Base-by-base conservation (phyloP, 2,797 vertebrate species). In the Helicolenus hilgendorfi region DNA sequence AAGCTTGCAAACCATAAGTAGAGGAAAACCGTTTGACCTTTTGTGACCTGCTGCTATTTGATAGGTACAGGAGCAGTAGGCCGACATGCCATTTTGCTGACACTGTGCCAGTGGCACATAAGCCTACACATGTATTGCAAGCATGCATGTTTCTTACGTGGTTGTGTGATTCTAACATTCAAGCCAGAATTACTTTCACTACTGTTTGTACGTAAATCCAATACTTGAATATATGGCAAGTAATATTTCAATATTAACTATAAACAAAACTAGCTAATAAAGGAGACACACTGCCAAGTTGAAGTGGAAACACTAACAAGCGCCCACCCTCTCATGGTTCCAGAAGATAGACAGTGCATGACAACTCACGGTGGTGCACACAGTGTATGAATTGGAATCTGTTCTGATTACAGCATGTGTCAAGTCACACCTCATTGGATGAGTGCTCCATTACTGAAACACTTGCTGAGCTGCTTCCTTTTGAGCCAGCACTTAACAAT, bases 381-480 rank as follows among this genome's bases (percentile, higher is more conserved):
- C 15, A 64, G 49, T 58, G 64, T 76, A 79, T 73, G 59, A 77
- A 88, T 93, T 80, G 89, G 76, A 91, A 94, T 87, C 31, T 87
- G 79, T 71, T 79, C 27, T 72, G 35, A 77, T 79, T 58, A 87
- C 79, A 85, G 71, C 72, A 89, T 73, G 64, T 53, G 69, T 56
- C n/a, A 77, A 62, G 91, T 93, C 87, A 92, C 90, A 92, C 82
- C 45, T 87, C 85, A 89, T 1, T 74, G 88, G 79, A 71, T 88
- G 83, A 87, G 38, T 64, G 85, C 72, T 59, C 69, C 7, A 41
- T 74, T 58, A 74, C n/a, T n/a, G 53, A 81, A 70, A 77, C 53
- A 64, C 31, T 59, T 33, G 53, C 72, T 59, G 56, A 36, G 36
- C 68, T 53, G 18, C 77, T 85, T 84, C 63, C 72, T 59, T 86